Evolutionary conservation across 2,888 invertebrate genomes (phyloP), one percentile per base, ranked within the genome.

Genomic region (Chymomyza procnemis): DNA sequence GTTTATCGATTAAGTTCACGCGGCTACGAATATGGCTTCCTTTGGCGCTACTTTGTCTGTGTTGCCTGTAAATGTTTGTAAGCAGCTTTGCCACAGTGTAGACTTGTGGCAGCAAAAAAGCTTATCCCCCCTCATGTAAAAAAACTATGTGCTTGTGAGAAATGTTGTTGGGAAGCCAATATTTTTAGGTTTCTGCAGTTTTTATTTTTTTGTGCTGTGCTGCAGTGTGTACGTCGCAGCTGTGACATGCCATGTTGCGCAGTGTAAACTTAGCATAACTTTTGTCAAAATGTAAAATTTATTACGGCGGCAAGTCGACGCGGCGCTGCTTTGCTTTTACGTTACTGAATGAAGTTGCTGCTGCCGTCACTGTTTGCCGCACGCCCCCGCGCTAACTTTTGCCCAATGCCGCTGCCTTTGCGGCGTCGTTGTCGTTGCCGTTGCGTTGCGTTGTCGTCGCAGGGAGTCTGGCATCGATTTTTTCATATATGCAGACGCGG

Each of bases 401-500:
- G 34, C 34, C 9, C 34, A 41, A 9, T 12, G 34, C 34, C 34
- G 48, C 48, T 48, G n/a, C 48, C 76, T 64, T 71, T 61, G 46
- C 68, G 67, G 47, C 69, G 68, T 50, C 63, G 71, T 46, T 57
- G 67, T 48, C 61, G 63, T 54, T 41, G 9, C 61, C 62, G 50
- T 60, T 66, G 64, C 66, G 71, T 63, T 41, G 9, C 61, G 65
- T 55, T 60, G 69, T 66, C 66, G 71, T 63, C 69, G 71, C 73
- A 87, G 84, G 86, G 84, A 83, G 88, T 84, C 83, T 84, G 88
- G 85, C 81, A 84, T 84, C 83, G 83, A 84, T 84, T 84, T 83
- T 83, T 84, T 88, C 75, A 71, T 70, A 85, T 75, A 85, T 75
- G 75, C 86, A 76, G 73, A 83, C 72, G 58, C 50, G 19, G 50